A percentile compares a stretch with the other conserved stretches of the same genome.
phyloP scores from a whole-genome alignment of 92 coral and sea anemone genomes.

The Umimayanthus chanpuru region DNA sequence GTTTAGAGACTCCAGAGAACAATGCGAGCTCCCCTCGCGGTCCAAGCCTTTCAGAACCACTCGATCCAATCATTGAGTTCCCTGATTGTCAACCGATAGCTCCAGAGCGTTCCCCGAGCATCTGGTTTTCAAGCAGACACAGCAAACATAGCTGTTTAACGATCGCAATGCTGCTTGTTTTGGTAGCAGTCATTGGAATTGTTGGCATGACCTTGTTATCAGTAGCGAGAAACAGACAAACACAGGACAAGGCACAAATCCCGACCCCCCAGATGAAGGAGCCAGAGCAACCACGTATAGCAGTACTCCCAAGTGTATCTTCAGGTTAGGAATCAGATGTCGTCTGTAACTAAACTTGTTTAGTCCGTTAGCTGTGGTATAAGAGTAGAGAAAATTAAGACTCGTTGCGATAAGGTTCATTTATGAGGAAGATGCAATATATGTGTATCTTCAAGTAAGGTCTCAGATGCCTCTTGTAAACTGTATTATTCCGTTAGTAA shows the following conservation, averaged over 20 bases:
- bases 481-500: too few species aligned
- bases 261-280: background rate
- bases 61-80: background rate
- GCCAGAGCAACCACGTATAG: background rate
- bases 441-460: too few species aligned
- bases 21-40: background rate
- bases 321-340: too few species aligned
- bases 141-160: background rate
- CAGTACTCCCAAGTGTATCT: too few species aligned
- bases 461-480: too few species aligned
- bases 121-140: background rate
- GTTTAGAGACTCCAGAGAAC: background rate
- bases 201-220: conserved; percentile 8
- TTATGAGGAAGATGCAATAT: too few species aligned
- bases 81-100: background rate
- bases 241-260: background rate
- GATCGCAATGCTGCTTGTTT: background rate
- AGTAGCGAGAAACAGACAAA: background rate
- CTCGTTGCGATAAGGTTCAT: too few species aligned
- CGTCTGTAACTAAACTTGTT: too few species aligned
- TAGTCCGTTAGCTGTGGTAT: too few species aligned
- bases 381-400: too few species aligned
- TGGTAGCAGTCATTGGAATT: conserved; percentile 4
- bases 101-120: background rate
- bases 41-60: background rate